Base-by-base conservation (phyloP, 2,888 invertebrate genomes). In the Agonum fuliginosum region DNA sequence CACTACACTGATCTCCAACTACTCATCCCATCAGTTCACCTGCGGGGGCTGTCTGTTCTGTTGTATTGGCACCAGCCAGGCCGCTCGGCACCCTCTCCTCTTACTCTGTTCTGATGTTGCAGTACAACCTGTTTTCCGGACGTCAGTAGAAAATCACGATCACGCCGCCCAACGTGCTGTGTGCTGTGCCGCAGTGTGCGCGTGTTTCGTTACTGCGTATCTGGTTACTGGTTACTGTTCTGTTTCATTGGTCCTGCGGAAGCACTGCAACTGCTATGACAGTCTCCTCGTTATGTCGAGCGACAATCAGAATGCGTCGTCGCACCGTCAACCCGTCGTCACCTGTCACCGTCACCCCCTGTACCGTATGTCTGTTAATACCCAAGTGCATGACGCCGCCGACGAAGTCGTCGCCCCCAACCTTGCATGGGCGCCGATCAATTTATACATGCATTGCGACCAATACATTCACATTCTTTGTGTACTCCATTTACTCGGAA, bases 41-140 rank as follows among this genome's bases (percentile, higher is more conserved):
- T 83, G 86, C 85, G 86, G 86, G 85, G 85, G 86, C 86, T 86
- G 79, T 79, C 62, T 77, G 24, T 76, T 51, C 4, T 41, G 41
- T 67, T 6, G 41, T 67, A 41, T 62, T 67, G 67, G 41, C 67
- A 41, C 41, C 41, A 67, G 67, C 67, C 67, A 41, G 41, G 37
- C 67, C 67, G 67, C 70, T 12, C 8, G 48, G 72, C 51, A 67
- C 71, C 70, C 82, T 82, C 83, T 80, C 81, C 84, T 83, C 82
- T 85, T 84, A 85, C 83, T 83, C 81, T 84, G 83, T 85, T 85
- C 83, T 85, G 82, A 84, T 86, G 86, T 87, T 87, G 84, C 86
- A 87, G 87, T 87, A 86, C 84, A 86, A 86, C 82, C 85, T 87
- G 82, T 87, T 87, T 84, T 84, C 86, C 84, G 87, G 87, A 83